Conservation (phyloP, 2,113 vertebrate genomes). For the Oncorhynchus gorbuscha region DNA sequence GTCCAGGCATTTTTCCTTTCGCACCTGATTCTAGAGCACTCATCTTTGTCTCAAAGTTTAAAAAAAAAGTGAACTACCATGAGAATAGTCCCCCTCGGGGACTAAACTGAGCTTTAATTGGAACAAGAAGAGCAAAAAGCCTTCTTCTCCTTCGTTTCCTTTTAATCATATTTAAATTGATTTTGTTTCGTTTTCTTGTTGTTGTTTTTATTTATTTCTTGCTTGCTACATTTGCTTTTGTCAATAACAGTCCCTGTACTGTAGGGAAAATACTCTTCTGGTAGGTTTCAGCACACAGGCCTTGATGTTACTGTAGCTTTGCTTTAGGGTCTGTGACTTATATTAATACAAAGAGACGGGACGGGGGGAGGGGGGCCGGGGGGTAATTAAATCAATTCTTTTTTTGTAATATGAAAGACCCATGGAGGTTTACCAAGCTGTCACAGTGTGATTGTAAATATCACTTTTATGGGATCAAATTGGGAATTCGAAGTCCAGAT, state of each 20-base stretch:
- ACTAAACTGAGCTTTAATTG: constrained; percentile 79
- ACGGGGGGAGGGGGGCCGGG: constrained; percentile 56
- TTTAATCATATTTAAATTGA: constrained; percentile 20
- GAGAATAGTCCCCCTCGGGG: constrained; percentile 66
- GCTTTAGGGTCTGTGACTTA: constrained; percentile 77
- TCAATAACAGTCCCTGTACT: constrained; percentile 78
- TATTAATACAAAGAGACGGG: constrained; percentile 56
- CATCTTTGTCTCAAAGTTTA: constrained; percentile 14
- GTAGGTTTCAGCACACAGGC: constrained; percentile 70
- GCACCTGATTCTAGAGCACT: constrained; percentile 54
- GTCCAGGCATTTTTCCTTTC: constrained; percentile 56
- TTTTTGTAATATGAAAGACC: constrained; percentile 74
- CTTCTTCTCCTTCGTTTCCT: constrained; percentile 50
- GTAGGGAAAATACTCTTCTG: constrained; percentile 80
- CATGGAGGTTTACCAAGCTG: constrained; percentile 72
- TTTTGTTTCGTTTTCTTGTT: constrained; percentile 68
- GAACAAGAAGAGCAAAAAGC: constrained; percentile 64
- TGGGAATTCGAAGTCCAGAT: constrained; percentile 73
- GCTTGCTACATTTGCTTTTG: constrained; percentile 77
- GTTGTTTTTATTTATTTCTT: constrained; percentile 79
- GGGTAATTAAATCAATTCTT: constrained; percentile 67
- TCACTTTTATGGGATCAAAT: constrained; percentile 76
- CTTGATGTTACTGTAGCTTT: constrained; percentile 73
- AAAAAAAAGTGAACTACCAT: constrained; percentile 52
- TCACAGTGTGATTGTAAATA: constrained; percentile 86